Conservation (phyloP, 2,113 vertebrate species). For the Platysteira castanea region DNA sequence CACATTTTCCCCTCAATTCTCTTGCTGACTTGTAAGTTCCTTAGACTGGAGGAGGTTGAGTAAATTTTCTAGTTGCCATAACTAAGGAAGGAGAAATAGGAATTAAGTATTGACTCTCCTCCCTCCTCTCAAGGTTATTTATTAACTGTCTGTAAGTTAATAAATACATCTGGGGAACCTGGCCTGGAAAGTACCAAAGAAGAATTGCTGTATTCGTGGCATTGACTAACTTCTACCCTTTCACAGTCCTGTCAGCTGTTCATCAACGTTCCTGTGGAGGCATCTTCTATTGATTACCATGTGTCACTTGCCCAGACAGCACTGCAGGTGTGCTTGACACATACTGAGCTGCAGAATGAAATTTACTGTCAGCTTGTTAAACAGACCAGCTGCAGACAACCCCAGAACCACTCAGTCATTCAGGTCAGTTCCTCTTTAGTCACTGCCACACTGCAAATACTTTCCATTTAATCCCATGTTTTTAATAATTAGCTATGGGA, state of each 20-base stretch:
- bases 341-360: constrained; percentile 87
- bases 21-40: not conserved
- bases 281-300: constrained; percentile 86
- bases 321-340: constrained; percentile 86
- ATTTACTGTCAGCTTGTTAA: constrained; percentile 89
- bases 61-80: not conserved
- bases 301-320: constrained; percentile 88
- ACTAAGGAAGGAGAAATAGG: not conserved
- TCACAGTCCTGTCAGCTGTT: constrained; percentile 88
- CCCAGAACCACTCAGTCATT: constrained; percentile 82
- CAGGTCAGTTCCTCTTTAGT: constrained; percentile 72
- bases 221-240: not conserved
- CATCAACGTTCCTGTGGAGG: constrained; percentile 88
- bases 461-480: not conserved
- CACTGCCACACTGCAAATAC: not conserved
- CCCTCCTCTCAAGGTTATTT: not conserved
- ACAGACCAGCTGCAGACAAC: constrained; percentile 80
- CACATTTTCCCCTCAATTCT: not conserved
- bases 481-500: not conserved
- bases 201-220: not conserved
- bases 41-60: not conserved
- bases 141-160: not conserved
- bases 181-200: not conserved
- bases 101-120: not conserved
- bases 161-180: not conserved